Evolutionary conservation across 1,140 invertebrate genomes (phyloP).

Genomic region (Aphelinus atriplicis): DNA sequence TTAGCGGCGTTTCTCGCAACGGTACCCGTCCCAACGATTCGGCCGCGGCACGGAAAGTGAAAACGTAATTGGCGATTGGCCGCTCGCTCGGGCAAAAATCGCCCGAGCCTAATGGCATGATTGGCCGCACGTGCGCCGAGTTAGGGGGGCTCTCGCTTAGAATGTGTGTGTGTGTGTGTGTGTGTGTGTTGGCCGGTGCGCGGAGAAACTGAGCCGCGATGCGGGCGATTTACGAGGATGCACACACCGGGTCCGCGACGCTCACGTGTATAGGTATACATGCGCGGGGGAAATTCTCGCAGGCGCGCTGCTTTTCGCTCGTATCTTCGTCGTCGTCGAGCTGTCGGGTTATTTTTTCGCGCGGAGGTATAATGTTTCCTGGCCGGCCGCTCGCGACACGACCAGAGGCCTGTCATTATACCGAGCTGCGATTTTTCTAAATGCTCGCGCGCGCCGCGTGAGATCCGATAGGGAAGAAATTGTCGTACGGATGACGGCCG

Average conservation of each 20-base stretch:
- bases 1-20: conserved; percentile 5
- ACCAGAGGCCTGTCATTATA: too few relatives aligned
- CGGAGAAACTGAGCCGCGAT: background rate
- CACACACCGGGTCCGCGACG: too few relatives aligned
- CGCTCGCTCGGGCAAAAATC: background rate
- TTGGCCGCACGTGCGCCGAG: conserved; percentile 7
- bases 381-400: too few relatives aligned
- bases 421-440: too few relatives aligned
- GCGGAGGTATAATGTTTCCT: too few relatives aligned
- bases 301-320: too few relatives aligned
- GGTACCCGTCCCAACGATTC: background rate
- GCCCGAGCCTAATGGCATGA: conserved; percentile 11
- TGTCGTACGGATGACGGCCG: too few relatives aligned
- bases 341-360: too few relatives aligned
- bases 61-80: conserved; percentile 8
- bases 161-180: background rate
- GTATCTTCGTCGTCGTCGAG: too few relatives aligned
- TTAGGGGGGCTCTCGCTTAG: background rate
- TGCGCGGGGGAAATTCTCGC: background rate
- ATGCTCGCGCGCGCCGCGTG: too few relatives aligned
- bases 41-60: background rate
- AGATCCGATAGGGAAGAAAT: too few relatives aligned
- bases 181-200: too few relatives aligned
- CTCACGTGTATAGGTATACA: background rate
- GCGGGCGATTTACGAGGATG: background rate